These are phyloP conservation scores for Nesogale talazaci DNA, from an alignment of 2,113 vertebrate genomes.

Conservation along the genomic window DNA sequence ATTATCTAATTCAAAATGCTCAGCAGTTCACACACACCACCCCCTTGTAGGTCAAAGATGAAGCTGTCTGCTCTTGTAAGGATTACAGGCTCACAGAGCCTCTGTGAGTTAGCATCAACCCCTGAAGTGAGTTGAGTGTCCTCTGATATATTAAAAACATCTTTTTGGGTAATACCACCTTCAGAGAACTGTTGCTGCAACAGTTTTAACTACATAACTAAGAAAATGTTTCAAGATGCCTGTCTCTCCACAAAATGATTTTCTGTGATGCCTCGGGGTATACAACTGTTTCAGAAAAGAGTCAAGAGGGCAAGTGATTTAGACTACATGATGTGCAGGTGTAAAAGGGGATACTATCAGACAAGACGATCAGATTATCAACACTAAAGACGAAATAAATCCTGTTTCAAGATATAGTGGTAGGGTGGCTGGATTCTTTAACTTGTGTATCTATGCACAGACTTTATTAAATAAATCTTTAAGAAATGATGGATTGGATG, in stretches of 20 bases:
- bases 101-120: too few species aligned
- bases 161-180: neutral
- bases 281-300: slow-evolving; percentile 25
- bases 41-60: too few species aligned
- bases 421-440: neutral
- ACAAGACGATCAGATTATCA: too few species aligned
- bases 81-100: too few species aligned
- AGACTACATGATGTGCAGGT: neutral
- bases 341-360: neutral
- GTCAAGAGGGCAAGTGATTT: slow-evolving; percentile 27
- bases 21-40: too few species aligned
- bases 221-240: neutral
- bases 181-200: rapidly evolving
- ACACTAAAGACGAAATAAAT: slow-evolving; percentile 48
- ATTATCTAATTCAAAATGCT: too few species aligned
- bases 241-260: neutral
- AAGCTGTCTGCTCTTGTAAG: too few species aligned
- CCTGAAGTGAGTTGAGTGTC: too few species aligned
- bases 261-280: neutral
- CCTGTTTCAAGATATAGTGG: slow-evolving; percentile 28
- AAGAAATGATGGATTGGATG: slow-evolving; percentile 56
- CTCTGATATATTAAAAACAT: rapidly evolving
- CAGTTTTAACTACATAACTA: rapidly evolving
- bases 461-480: slow-evolving; percentile 27
- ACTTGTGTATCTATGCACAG: neutral